These are phyloP conservation scores for Synanthedon vespiformis DNA, from an alignment of 2,888 invertebrate genomes.

Conservation along the genomic window DNA sequence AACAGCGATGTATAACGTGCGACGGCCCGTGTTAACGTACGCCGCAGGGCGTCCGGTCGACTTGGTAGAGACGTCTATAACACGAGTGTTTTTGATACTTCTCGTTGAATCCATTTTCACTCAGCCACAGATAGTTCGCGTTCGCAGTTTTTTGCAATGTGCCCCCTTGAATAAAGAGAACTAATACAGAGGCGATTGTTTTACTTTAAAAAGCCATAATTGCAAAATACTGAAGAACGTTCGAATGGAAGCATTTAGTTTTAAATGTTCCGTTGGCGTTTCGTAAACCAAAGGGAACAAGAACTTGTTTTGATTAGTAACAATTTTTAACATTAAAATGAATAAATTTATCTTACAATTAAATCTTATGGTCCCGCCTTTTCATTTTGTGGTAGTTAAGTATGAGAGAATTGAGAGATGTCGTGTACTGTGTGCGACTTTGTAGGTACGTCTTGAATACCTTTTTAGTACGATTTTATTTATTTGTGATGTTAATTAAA, in stretches of 20 bases:
- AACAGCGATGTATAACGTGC: conserved; percentile 17
- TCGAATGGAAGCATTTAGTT: conserved; percentile 41
- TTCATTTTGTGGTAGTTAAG: conserved; percentile 50
- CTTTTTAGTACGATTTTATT: conserved; percentile 67
- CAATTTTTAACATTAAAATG: conserved; percentile 45
- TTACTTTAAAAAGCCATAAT: conserved; percentile 3
- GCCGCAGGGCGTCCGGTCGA: conserved; percentile 17
- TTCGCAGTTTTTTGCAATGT: conserved; percentile 33
- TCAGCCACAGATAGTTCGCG: conserved; percentile 19
- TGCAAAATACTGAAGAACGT: conserved; percentile 24
- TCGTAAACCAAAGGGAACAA: conserved; percentile 50
- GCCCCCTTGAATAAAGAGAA: conserved; percentile 11
- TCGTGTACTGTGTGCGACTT: conserved; percentile 54
- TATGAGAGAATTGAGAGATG: conserved; percentile 57
- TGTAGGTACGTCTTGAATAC: conserved; percentile 62
- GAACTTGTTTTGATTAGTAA: conserved; percentile 30
- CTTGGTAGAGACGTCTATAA: conserved; percentile 20
- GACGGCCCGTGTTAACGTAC: conserved; percentile 12
- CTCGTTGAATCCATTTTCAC: conserved; percentile 40
- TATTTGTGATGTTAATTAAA: conserved; percentile 63
- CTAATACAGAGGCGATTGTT: neutral
- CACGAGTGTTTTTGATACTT: conserved; percentile 40
- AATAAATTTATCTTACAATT: conserved; percentile 41
- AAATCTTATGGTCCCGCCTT: conserved; percentile 59
- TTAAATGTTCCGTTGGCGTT: conserved; percentile 37